These are phyloP conservation scores for Ctenosaura bakeri DNA, from an alignment of 2,797 vertebrate genomes.

Conservation along the genomic window DNA sequence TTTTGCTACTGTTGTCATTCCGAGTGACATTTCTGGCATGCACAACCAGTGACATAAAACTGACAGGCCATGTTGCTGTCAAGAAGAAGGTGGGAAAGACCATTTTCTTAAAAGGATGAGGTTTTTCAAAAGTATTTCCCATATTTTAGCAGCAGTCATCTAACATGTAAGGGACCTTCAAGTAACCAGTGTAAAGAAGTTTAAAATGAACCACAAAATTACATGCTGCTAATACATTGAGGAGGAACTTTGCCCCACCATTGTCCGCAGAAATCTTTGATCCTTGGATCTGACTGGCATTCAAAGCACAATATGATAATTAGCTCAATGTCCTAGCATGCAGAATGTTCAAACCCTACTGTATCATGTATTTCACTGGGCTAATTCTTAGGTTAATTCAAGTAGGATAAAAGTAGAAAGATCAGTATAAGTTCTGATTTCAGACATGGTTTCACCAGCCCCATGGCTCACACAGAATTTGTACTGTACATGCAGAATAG, in stretches of 20 bases:
- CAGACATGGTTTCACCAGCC: background rate
- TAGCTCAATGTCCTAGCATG: background rate
- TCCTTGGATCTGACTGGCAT: background rate
- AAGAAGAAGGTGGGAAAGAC: slow-evolving; percentile 56
- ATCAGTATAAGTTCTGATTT: background rate
- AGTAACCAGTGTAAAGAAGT: background rate
- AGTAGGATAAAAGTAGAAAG: background rate
- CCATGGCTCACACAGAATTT: background rate
- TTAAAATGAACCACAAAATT: background rate
- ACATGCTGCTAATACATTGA: background rate
- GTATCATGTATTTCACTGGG: background rate
- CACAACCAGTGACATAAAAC: slow-evolving; percentile 76
- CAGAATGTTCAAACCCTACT: background rate
- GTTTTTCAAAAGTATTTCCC: slow-evolving; percentile 11
- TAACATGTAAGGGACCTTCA: background rate
- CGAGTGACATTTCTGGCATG: slow-evolving; percentile 77
- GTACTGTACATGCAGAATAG: background rate
- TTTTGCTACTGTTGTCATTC: slow-evolving; percentile 77
- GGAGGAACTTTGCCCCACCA: background rate
- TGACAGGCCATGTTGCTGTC: slow-evolving; percentile 74
- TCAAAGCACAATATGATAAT: background rate
- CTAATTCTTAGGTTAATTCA: background rate
- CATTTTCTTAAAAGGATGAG: slow-evolving; percentile 33
- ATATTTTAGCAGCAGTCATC: background rate
- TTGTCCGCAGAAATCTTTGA: background rate